Percentiles rank a stretch among this genome's conserved stretches.
Evolutionary conservation across 2,113 vertebrate species (phyloP).

Genomic region (Alligator mississippiensis): DNA sequence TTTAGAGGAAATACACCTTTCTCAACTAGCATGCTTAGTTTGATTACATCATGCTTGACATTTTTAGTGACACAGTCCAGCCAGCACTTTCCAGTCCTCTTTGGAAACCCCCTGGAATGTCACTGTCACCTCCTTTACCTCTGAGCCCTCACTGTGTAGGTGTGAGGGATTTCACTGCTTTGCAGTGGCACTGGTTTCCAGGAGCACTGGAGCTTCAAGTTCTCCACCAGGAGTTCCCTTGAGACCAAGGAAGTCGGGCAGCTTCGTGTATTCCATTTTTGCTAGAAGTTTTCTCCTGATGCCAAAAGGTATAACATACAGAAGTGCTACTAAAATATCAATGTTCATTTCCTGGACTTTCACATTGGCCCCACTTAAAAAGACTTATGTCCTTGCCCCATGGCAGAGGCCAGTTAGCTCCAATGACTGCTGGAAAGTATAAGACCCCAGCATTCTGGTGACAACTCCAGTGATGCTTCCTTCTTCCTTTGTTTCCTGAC

Average conservation of each 20-base stretch:
- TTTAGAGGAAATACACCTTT: not conserved
- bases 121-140: not conserved
- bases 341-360: fast-evolving
- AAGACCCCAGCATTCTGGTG: no score
- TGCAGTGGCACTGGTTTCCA: not conserved
- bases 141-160: not conserved
- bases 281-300: not conserved
- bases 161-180: not conserved
- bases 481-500: not conserved
- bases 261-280: not conserved
- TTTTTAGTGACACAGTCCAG: not conserved
- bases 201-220: not conserved
- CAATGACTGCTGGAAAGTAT: not conserved
- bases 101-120: not conserved
- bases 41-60: not conserved
- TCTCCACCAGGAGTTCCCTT: not conserved
- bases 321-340: not conserved
- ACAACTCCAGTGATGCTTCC: no score
- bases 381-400: not conserved
- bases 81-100: fast-evolving
- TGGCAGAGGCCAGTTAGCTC: not conserved
- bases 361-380: fast-evolving
- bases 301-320: not conserved
- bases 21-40: fast-evolving
- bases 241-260: not conserved